Evolutionary conservation across 2,797 vertebrate genomes (phyloP).

Genomic region (Sandelia bainsii): DNA sequence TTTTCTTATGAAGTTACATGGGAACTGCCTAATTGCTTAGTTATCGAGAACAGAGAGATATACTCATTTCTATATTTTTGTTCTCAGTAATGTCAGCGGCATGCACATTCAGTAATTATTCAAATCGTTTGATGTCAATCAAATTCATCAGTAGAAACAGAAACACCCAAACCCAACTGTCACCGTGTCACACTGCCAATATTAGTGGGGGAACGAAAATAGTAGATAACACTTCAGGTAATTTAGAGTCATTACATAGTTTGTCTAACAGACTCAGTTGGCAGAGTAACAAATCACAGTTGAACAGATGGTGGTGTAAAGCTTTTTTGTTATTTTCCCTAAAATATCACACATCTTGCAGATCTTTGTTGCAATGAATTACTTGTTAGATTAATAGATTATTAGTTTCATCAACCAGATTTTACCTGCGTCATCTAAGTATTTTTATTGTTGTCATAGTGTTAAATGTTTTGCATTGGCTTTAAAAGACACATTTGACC

Average conservation of each 20-base stretch:
- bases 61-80: neutral
- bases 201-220: slow-evolving; percentile 18
- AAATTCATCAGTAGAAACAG: slow-evolving; percentile 6
- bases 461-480: slow-evolving; percentile 6
- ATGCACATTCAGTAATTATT: neutral
- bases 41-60: neutral
- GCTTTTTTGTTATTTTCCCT: slow-evolving; percentile 20
- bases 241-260: slow-evolving; percentile 60
- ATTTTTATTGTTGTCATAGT: neutral
- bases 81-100: neutral
- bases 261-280: slow-evolving; percentile 45
- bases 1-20: neutral
- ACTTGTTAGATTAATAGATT: slow-evolving; percentile 20
- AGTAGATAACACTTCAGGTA: slow-evolving; percentile 47
- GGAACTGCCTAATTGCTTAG: neutral
- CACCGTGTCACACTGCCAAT: slow-evolving; percentile 17
- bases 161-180: slow-evolving; percentile 2
- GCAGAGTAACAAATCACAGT: slow-evolving; percentile 46
- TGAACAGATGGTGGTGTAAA: slow-evolving; percentile 49
- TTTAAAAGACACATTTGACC: slow-evolving; percentile 7
- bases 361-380: slow-evolving; percentile 25
- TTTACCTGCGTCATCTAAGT: slow-evolving; percentile 7
- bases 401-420: slow-evolving; percentile 39
- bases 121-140: neutral
- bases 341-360: slow-evolving; percentile 37